A percentile compares a stretch with the other conserved stretches of the same genome.
These are phyloP conservation scores for Ursus arctos DNA, from an alignment of 2,113 vertebrate species.

Conservation along the genomic window DNA sequence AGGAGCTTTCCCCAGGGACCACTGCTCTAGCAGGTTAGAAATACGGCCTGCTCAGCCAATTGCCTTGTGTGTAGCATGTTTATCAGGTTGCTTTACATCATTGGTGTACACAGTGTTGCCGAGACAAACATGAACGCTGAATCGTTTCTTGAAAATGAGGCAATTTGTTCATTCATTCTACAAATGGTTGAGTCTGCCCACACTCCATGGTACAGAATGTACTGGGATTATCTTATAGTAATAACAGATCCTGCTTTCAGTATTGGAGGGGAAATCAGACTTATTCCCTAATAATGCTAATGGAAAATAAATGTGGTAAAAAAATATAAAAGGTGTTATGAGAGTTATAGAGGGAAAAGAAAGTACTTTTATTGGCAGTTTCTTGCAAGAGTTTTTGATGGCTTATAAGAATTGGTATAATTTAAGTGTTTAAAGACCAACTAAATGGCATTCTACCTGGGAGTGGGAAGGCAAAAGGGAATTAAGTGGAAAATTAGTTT, in stretches of 20 bases:
- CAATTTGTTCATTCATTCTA: conserved; percentile 16
- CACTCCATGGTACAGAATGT: background rate
- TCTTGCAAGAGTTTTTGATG: conserved; percentile 19
- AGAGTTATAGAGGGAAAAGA: conserved; percentile 3
- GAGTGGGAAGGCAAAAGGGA: background rate
- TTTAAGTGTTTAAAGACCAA: conserved; percentile 42
- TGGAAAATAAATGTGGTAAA: background rate
- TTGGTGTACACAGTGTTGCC: background rate
- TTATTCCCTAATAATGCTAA: background rate
- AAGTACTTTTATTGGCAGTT: conserved; percentile 13
- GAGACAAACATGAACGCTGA: background rate
- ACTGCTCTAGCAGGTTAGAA: background rate
- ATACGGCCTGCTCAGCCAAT: background rate
- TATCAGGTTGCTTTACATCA: background rate
- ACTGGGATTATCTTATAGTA: background rate
- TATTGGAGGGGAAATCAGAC: background rate
- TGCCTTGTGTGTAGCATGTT: background rate
- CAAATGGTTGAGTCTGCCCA: background rate
- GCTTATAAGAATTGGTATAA: background rate
- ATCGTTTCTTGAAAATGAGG: conserved; percentile 1
- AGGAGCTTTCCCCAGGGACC: background rate
- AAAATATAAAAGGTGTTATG: conserved; percentile 16
- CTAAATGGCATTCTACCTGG: background rate
- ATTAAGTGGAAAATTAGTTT: background rate
- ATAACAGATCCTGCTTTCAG: background rate